Percentiles rank a stretch among this genome's conserved stretches.
Evolutionary conservation across 2,888 invertebrate species (phyloP).

Genomic region (Lissocephala sabroskyi): DNA sequence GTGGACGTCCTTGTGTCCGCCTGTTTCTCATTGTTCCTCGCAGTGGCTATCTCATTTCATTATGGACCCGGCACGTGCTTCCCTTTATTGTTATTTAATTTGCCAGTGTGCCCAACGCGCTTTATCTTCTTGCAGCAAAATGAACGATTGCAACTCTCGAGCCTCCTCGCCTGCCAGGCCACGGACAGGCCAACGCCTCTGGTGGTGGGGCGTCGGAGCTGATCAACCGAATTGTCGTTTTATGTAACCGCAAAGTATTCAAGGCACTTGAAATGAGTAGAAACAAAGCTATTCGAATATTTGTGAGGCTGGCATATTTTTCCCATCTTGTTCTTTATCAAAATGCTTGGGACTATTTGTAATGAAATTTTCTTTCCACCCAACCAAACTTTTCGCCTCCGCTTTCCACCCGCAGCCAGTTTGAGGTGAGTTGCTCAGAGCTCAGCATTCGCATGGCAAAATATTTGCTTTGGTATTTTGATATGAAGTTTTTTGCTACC

Average conservation of each 20-base stretch:
- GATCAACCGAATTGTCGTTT: background rate
- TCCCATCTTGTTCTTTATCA: slow-evolving; percentile 44
- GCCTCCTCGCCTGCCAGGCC: background rate
- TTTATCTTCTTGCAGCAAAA: background rate
- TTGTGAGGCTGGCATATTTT: slow-evolving; percentile 26
- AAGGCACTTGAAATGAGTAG: slow-evolving; percentile 10
- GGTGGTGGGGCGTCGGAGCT: too few relatives aligned
- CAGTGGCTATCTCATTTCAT: background rate
- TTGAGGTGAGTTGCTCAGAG: slow-evolving; percentile 11
- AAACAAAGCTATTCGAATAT: slow-evolving; percentile 29
- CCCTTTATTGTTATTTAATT: background rate
- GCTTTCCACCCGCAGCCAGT: background rate
- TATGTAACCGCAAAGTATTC: slow-evolving; percentile 6
- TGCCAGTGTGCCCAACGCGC: background rate
- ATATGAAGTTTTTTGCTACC: slow-evolving; percentile 43
- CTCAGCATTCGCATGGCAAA: slow-evolving; percentile 35
- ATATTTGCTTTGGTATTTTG: slow-evolving; percentile 58
- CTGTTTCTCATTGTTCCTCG: too few relatives aligned
- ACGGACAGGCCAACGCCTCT: too few relatives aligned
- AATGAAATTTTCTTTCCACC: slow-evolving; percentile 29
- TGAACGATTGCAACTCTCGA: background rate
- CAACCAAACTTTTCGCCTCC: slow-evolving; percentile 5
- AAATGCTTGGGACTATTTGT: slow-evolving; percentile 55
- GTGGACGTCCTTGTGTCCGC: too few relatives aligned
- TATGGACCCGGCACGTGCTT: slow-evolving; percentile 1